Evolutionary conservation across 2,797 vertebrate species (phyloP), one percentile per base, ranked within the genome.

Genomic region (Hoplostethus mediterraneus): DNA sequence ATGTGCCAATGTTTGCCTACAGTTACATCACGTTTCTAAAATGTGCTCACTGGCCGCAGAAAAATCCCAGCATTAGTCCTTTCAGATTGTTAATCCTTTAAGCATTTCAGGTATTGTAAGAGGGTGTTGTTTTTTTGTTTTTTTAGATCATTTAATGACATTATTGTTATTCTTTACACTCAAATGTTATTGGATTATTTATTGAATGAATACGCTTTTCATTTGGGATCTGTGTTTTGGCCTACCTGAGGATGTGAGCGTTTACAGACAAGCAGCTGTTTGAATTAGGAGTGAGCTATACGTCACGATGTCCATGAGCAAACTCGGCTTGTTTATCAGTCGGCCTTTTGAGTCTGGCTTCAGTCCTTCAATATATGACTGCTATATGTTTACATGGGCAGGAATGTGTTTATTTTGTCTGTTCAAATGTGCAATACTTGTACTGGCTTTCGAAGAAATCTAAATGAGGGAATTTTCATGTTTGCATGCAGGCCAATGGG

Each of bases 401-500:
- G 17, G 57, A 77, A 72, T 79, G 68, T 67, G 6, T 56, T 75
- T 17, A 63, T 80, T 63, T 71, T 82, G 49, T 55, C 63, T 83
- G 77, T 81, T 77, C n/a, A 64, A 71, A 80, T 74, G 79, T 89
- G 72, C 67, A 68, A 70, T 83, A 71, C 82, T 81, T 86, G 73
- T 86, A 86, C 64, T 74, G 40, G 67, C 67, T 90, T 75, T 52
- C 78, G 67, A 77, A 62, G 66, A 82, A 57, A 70, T 48, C 12
- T 30, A 63, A 48, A 47, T 45, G 58, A 67, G 38, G 66, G 63
- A 38, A 47, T 80, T 71, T 54, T 36, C 67, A 86, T 75, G 86
- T 89, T 84, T 93, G 93, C 93, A 94, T 93, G 92, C 84, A 69
- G 59, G 73, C 95, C 95, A 95, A 95, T 64, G 72, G 94, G 92